Evolutionary conservation across 2,888 invertebrate genomes (phyloP), one percentile per base, ranked within the genome.

Genomic region (Cryptophagus acutangulus): DNA sequence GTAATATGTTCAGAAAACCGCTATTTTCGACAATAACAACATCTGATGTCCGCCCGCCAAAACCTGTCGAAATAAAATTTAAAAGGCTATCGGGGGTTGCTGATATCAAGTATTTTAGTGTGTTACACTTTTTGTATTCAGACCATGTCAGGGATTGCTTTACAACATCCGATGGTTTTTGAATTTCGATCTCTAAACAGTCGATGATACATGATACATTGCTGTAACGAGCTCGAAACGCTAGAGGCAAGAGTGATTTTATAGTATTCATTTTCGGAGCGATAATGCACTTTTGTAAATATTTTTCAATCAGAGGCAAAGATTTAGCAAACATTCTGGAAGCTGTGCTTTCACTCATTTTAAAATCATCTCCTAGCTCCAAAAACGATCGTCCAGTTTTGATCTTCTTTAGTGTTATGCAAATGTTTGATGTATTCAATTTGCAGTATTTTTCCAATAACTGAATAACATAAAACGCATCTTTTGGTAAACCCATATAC

Each of bases 81-180:
- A 54, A 41, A 10, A 54, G 26, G 2, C 55, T 55, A 44, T 52
- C 39, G 17, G 53, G 52, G 6, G 53, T 52, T 18, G 40, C 49
- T 4, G 54, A 53, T 29, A 59, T 52, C 28, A 58, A 49, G 55
- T 54, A 61, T 43, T 62, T 61, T 14, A 57, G 14, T 2, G 58
- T 56, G 45, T 61, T 58, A 17, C 46, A 40, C 26, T 57, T 51
- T 47, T 59, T 59, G 38, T 58, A 60, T 3, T 58, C 52, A 2
- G 58, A 61, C 55, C 55, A 59, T 6, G 58, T 56, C 6, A 55
- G 37, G 12, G 55, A 35, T 36, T 61, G 58, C 28, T 51, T 12
- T 8, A 51, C 17, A 13, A 57, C 34, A 51, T 58, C 41, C 10
- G 39, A 40, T 31, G 56, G 56, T 41, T 58, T 55, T 28, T 58